Conservation (phyloP, 2,113 vertebrate species). For the Paralichthys olivaceus region DNA sequence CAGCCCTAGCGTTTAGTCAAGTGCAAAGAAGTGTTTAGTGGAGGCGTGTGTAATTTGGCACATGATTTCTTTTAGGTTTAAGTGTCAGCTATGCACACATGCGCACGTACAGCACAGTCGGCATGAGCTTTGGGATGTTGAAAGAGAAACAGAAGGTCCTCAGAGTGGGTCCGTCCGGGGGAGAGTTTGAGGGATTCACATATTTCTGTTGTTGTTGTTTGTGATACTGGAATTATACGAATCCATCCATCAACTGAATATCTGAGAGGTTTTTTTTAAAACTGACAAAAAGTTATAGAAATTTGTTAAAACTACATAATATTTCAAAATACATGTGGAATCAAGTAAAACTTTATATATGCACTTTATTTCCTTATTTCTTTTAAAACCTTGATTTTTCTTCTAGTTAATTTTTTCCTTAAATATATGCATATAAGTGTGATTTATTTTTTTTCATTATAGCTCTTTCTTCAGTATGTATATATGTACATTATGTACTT, state of each 20-base stretch:
- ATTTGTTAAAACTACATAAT: constrained; percentile 84
- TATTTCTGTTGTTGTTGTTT: constrained; percentile 39
- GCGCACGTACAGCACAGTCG: constrained; percentile 65
- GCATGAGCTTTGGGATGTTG: constrained; percentile 59
- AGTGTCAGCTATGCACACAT: constrained; percentile 61
- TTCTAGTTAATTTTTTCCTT: constrained; percentile 54
- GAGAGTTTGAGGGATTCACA: constrained; percentile 22
- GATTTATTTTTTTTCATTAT: constrained; percentile 63
- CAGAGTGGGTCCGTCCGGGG: constrained; percentile 27
- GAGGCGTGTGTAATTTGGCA: constrained; percentile 74
- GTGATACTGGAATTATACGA: constrained; percentile 54
- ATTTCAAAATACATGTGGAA: constrained; percentile 83
- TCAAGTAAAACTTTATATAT: constrained; percentile 74
- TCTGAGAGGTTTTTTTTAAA: constrained; percentile 62
- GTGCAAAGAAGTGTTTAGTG: constrained; percentile 73
- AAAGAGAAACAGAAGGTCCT: constrained; percentile 50
- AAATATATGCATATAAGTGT: constrained; percentile 83
- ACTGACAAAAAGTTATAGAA: constrained; percentile 80
- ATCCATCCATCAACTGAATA: constrained; percentile 52
- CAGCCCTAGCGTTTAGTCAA: constrained; percentile 74
- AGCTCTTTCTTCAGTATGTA: constrained; percentile 79
- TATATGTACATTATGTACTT: constrained; percentile 80
- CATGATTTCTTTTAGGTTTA: constrained; percentile 41
- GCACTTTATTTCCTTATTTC: constrained; percentile 51
- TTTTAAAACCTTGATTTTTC: constrained; percentile 66